Evolutionary conservation across 1,140 invertebrate genomes (phyloP).

Genomic region (Drosophila nasuta): DNA sequence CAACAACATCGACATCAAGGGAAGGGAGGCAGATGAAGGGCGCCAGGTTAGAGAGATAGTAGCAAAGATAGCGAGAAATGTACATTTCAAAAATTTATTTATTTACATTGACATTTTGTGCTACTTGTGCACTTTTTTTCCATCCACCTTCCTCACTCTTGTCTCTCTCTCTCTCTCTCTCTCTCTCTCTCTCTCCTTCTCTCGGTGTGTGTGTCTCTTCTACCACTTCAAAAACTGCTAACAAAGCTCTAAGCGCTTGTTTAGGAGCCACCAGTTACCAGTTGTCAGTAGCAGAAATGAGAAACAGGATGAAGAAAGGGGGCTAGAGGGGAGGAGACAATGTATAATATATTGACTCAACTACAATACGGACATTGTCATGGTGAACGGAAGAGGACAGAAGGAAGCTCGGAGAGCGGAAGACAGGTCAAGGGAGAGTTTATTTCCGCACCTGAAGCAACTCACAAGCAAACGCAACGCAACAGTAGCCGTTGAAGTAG

Average conservation of each 20-base stretch:
- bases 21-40: background rate
- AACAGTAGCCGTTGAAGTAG: conserved; percentile 33
- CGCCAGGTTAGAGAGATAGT: conserved; percentile 28
- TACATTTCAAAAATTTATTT: conserved; percentile 81
- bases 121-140: conserved; percentile 74
- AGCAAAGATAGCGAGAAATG: conserved; percentile 56
- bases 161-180: background rate
- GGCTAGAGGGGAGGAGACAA: conserved; percentile 61
- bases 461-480: conserved; percentile 41
- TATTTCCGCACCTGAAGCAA: conserved; percentile 78
- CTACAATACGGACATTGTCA: conserved; percentile 81
- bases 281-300: conserved; percentile 7
- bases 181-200: background rate
- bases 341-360: conserved; percentile 82
- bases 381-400: conserved; percentile 64
- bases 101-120: conserved; percentile 82
- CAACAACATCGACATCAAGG: background rate
- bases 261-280: conserved; percentile 42
- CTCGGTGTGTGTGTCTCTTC: background rate
- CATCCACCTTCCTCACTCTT: background rate
- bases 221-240: conserved; percentile 75
- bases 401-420: conserved; percentile 43
- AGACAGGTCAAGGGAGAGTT: conserved; percentile 76
- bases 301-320: conserved; percentile 6
- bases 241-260: conserved; percentile 79